These are phyloP conservation scores for Sebastes kiyomatsui DNA, from an alignment of 2,797 vertebrate species.

Conservation along the genomic window DNA sequence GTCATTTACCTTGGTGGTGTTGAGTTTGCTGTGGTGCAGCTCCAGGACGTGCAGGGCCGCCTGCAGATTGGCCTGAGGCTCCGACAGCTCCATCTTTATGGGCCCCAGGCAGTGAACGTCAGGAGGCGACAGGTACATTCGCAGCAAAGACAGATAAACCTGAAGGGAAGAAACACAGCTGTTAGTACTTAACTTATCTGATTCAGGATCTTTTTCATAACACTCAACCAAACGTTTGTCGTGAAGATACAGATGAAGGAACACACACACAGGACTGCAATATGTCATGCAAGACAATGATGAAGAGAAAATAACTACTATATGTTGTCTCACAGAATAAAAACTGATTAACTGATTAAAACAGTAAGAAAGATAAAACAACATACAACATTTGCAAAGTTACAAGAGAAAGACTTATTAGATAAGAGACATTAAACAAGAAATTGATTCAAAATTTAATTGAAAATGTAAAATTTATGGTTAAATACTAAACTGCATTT, in stretches of 20 bases:
- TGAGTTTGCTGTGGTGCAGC: slow-evolving; percentile 95
- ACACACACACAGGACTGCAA: not conserved
- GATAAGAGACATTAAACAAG: not conserved
- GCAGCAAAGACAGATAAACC: slow-evolving; percentile 96
- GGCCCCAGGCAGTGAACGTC: slow-evolving; percentile 95
- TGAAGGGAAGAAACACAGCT: slow-evolving; percentile 48
- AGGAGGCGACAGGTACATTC: slow-evolving; percentile 97
- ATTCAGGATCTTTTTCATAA: not conserved
- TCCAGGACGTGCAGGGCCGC: slow-evolving; percentile 94
- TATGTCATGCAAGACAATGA: not conserved
- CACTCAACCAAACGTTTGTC: not conserved
- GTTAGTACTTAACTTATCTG: not conserved
- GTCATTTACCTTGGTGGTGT: slow-evolving; percentile 93
- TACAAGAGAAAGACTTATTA: not conserved
- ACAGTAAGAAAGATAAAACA: not conserved
- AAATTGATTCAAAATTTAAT: not conserved
- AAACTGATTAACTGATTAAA: not conserved
- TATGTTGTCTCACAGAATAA: not conserved
- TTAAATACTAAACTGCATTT: not conserved
- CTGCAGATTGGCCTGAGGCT: slow-evolving; percentile 94
- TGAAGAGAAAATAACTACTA: not conserved
- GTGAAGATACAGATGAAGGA: not conserved
- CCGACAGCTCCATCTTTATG: slow-evolving; percentile 93
- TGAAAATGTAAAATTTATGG: not conserved
- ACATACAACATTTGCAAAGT: too few species aligned